These are phyloP conservation scores for Apodemus speciosus DNA, from an alignment of 2,113 vertebrate genomes.

Conservation along the genomic window DNA sequence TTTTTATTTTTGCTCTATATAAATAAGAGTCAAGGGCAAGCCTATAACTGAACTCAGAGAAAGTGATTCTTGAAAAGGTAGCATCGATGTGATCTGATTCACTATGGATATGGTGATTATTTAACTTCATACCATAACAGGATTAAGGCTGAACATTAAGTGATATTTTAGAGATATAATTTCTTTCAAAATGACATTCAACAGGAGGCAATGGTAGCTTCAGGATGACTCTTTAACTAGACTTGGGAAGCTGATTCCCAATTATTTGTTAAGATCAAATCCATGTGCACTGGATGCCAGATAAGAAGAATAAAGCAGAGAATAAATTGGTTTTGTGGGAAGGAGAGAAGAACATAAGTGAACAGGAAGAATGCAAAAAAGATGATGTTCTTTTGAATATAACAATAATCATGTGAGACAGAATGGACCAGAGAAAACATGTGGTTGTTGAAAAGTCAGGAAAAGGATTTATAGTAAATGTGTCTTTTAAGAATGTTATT, in stretches of 20 bases:
- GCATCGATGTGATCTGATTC: slow-evolving; percentile 27
- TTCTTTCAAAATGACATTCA: slow-evolving; percentile 43
- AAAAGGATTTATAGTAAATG: neutral
- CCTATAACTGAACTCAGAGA: neutral
- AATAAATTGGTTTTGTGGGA: slow-evolving; percentile 58
- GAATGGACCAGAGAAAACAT: fast-evolving
- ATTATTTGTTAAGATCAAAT: slow-evolving; percentile 73
- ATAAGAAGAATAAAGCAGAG: slow-evolving; percentile 48
- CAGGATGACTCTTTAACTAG: slow-evolving; percentile 33
- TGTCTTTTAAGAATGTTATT: neutral
- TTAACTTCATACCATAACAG: slow-evolving; percentile 33
- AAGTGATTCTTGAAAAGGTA: neutral
- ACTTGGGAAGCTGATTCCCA: neutral
- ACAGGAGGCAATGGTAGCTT: neutral
- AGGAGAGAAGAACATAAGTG: slow-evolving; percentile 5
- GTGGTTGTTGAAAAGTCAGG: neutral
- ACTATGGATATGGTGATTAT: neutral
- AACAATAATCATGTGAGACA: neutral
- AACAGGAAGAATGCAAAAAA: neutral
- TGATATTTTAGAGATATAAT: slow-evolving; percentile 35
- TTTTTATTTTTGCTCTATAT: neutral
- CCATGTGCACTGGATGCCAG: slow-evolving; percentile 37
- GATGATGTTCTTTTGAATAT: slow-evolving; percentile 43
- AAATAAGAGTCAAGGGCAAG: slow-evolving; percentile 29
- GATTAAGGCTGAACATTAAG: slow-evolving; percentile 51